A percentile compares a stretch with the other conserved stretches of the same genome.
Evolutionary conservation across 2,888 invertebrate genomes (phyloP).

Genomic region (Sinotaia quadrata): DNA sequence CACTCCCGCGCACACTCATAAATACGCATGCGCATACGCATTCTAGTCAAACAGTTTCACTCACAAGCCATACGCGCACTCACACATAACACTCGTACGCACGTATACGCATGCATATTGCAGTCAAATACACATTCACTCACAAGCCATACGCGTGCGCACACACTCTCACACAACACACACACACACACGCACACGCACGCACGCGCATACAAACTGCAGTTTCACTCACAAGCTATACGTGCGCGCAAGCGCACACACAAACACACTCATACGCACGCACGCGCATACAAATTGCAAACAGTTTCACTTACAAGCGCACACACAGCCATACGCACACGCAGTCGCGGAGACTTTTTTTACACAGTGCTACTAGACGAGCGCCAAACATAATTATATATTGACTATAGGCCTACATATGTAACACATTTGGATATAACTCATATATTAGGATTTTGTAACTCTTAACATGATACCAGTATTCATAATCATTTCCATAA

Average conservation of each 20-base stretch:
- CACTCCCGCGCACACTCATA: neutral
- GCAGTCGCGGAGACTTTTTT: neutral
- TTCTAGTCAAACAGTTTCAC: neutral
- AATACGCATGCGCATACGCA: neutral
- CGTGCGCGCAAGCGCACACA: no score
- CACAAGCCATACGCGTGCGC: neutral
- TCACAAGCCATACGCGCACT: neutral
- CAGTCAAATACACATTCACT: neutral
- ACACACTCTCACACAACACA: neutral
- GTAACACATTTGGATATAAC: no score
- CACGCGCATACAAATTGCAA: neutral
- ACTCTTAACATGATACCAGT: no score
- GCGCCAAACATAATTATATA: no score
- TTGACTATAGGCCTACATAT: no score
- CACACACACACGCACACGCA: neutral
- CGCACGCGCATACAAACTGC: neutral
- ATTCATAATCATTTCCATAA: no score
- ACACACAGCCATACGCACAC: neutral
- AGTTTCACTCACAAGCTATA: neutral
- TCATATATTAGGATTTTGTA: no score
- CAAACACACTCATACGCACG: neutral
- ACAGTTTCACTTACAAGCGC: neutral
- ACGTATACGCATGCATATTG: neutral
- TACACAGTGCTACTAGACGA: no score
- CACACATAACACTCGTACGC: neutral